Evolutionary conservation across 2,797 vertebrate species (phyloP), one percentile per base, ranked within the genome.

Genomic region (Poeciliopsis gracilis): DNA sequence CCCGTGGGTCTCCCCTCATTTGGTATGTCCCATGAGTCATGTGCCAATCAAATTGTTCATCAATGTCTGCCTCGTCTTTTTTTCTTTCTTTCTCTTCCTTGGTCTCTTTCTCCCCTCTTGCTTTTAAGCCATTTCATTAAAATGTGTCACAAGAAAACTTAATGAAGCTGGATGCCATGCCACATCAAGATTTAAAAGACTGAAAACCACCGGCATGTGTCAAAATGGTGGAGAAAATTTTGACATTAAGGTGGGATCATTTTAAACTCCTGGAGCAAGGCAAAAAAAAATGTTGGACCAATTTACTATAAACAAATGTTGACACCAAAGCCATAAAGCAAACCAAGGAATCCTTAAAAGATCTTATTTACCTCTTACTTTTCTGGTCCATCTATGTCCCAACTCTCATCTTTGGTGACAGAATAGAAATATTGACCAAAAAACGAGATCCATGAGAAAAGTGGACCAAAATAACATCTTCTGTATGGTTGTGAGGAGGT

Each of bases 41-140:
- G 87, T 94, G 92, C 90, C 92, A 92, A 92, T 94, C 94, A 94
- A 92, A 91, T 85, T 86, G 88, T 88, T 92, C 93, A 93, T 93
- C 94, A 93, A 90, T 93, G 90, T 91, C 88, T 89, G 84, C 73
- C 83, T 87, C 33, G 57, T 81, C 23, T 25, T 25, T 49, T 49
- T 49, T 49, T 84, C 72, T 66, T 80, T 80, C 82, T 66, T 80
- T 66, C 76, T 57, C 72, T 85, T 77, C 78, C 77, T 79, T 77
- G 67, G 38, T 82, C 73, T 78, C 81, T 71, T 43, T 2, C 77
- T 86, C 78, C 78, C 33, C 72, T 84, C 67, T 66, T 72, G 71
- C 75, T 86, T 81, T 89, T n/a, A 78, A 86, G 78, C 73, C 59
- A n/a, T 89, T 89, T 89, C 82, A 88, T 90, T 91, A 87, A 88